phyloP scores from a whole-genome alignment of 92 coral and sea anemone species.

The Scolanthus callimorphus region DNA sequence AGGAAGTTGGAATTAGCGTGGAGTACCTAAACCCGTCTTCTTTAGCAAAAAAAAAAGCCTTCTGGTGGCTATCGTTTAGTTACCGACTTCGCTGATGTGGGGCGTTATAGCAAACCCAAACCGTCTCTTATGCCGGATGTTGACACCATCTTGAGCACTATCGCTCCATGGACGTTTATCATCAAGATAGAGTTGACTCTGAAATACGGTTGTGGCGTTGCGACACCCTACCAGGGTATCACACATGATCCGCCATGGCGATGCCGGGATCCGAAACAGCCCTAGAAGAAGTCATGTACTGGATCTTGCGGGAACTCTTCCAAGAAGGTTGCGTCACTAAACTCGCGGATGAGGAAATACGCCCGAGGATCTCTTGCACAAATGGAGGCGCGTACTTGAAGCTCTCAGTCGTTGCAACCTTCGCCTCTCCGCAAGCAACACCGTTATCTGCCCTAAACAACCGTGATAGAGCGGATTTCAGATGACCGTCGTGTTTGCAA shows the following conservation, averaged over 20 bases:
- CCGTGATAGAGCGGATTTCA: too few relatives aligned
- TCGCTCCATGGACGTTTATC: conserved; percentile 38
- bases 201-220: conserved; percentile 21
- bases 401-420: too few relatives aligned
- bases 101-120: conserved; percentile 41
- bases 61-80: not conserved
- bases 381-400: too few relatives aligned
- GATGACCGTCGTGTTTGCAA: too few relatives aligned
- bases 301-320: conserved; percentile 15
- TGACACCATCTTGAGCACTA: too few relatives aligned
- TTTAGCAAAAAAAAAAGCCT: not conserved
- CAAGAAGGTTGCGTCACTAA: conserved; percentile 12
- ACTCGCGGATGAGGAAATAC: conserved; percentile 35
- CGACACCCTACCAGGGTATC: conserved; percentile 30
- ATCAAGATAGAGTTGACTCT: conserved; percentile 27
- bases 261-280: conserved; percentile 45
- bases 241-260: conserved; percentile 32
- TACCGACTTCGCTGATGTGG: conserved; percentile 9
- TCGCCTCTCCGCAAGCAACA: too few relatives aligned
- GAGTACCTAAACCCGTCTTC: not conserved
- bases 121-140: conserved; percentile 27
- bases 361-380: too few relatives aligned
- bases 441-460: conserved; percentile 32
- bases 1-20: not conserved
- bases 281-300: conserved; percentile 29